A percentile compares a stretch with the other conserved stretches of the same genome.
Evolutionary conservation across 2,113 vertebrate species (phyloP).

Genomic region (Isurus oxyrinchus): DNA sequence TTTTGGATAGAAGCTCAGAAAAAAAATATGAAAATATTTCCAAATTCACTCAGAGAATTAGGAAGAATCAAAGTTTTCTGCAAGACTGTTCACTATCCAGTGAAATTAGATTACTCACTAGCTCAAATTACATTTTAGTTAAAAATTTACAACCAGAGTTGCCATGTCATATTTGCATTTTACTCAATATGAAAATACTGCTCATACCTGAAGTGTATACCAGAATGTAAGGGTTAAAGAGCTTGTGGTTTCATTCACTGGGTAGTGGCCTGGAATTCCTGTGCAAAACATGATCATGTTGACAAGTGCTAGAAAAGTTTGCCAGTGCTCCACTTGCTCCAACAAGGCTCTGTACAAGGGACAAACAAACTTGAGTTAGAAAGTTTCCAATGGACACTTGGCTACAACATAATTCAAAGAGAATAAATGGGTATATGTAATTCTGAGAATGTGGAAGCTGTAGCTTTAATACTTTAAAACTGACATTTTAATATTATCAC

Average conservation of each 20-base stretch:
- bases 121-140: neutral
- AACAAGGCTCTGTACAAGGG: conserved; percentile 70
- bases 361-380: neutral
- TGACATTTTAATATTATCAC: neutral
- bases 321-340: conserved; percentile 97
- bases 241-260: conserved; percentile 96
- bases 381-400: neutral
- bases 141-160: neutral
- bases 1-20: neutral
- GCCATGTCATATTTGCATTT: neutral
- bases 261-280: conserved; percentile 94
- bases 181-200: neutral
- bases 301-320: conserved; percentile 91
- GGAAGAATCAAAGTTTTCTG: neutral
- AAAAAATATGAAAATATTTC: neutral
- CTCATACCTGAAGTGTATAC: conserved; percentile 85
- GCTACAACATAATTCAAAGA: neutral
- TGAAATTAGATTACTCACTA: neutral
- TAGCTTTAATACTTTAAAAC: neutral
- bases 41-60: neutral
- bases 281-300: conserved; percentile 99
- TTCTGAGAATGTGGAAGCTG: neutral
- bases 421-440: neutral
- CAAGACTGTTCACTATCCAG: neutral
- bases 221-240: conserved; percentile 97